These are phyloP conservation scores for Lutjanus campechanus DNA, from an alignment of 2,797 vertebrate species.

Conservation along the genomic window DNA sequence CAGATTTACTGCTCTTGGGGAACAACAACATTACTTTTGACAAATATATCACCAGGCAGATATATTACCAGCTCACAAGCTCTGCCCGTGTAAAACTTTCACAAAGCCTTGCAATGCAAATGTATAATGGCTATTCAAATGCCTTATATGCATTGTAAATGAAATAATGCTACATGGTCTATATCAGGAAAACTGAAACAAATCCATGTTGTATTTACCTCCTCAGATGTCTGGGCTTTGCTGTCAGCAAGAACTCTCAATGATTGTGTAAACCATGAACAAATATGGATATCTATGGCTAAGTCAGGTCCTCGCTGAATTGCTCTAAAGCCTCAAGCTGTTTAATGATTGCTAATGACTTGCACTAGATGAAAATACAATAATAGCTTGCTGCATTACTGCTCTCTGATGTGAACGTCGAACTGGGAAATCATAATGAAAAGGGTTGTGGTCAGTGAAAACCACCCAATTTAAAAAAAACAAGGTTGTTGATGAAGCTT, in stretches of 20 bases:
- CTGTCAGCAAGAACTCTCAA: background rate
- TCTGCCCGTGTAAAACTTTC: background rate
- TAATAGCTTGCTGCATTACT: conserved; percentile 38
- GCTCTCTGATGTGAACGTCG: conserved; percentile 12
- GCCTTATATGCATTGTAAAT: background rate
- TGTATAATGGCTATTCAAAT: background rate
- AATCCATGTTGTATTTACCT: background rate
- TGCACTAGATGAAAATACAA: conserved; percentile 41
- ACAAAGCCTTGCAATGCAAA: conserved; percentile 7
- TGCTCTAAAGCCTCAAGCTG: conserved; percentile 49
- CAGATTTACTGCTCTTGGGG: conserved; percentile 20
- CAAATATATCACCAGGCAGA: conserved; percentile 13
- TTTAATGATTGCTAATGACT: conserved; percentile 58
- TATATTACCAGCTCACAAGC: conserved; percentile 3
- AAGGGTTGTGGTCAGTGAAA: conserved; percentile 35
- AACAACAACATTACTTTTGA: conserved; percentile 32
- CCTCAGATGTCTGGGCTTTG: background rate
- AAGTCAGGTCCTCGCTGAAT: conserved; percentile 29
- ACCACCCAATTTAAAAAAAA: conserved; percentile 25
- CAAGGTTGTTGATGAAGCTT: conserved; percentile 29
- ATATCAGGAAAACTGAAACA: background rate
- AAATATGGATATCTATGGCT: conserved; percentile 5
- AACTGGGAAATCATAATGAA: conserved; percentile 47
- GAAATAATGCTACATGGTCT: background rate
- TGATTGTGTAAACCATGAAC: background rate